A percentile compares a stretch with the other conserved stretches of the same genome.
Conservation (phyloP, 2,888 invertebrate genomes). For the Pollenia griseotomentosa region DNA sequence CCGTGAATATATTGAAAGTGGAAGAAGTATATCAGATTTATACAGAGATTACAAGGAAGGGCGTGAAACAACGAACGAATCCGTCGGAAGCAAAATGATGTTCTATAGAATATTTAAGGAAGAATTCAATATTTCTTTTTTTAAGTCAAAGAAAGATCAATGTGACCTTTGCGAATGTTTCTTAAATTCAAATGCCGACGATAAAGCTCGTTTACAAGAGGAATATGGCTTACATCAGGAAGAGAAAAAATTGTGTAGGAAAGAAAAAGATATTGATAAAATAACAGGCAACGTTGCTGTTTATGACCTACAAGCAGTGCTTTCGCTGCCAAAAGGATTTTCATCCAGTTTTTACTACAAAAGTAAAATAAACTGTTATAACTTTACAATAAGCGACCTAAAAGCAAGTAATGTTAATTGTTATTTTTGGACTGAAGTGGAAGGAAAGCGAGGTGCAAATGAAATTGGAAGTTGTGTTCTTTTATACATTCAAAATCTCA, state of each 20-base stretch:
- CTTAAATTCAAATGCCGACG: constrained; percentile 56
- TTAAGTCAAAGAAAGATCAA: constrained; percentile 74
- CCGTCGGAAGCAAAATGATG: constrained; percentile 44
- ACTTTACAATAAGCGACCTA: constrained; percentile 77
- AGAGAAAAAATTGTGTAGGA: constrained; percentile 42
- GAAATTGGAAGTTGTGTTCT: constrained; percentile 75
- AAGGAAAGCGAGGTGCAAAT: constrained; percentile 76
- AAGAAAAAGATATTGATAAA: constrained; percentile 61
- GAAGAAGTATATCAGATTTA: constrained; percentile 72
- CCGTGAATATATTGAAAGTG: constrained; percentile 72
- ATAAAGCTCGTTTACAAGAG: constrained; percentile 35
- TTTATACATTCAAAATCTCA: constrained; percentile 65
- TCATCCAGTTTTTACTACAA: constrained; percentile 65
- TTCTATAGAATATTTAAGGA: no score
- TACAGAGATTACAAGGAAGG: constrained; percentile 71
- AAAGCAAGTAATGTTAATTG: constrained; percentile 71
- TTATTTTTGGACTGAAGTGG: constrained; percentile 73
- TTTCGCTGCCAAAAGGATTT: constrained; percentile 61
- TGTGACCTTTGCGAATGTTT: constrained; percentile 66
- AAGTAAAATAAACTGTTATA: constrained; percentile 51
- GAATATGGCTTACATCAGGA: constrained; percentile 40
- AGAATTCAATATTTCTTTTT: constrained; percentile 60
- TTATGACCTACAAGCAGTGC: constrained; percentile 66
- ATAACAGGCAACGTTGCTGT: constrained; percentile 59
- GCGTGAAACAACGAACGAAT: constrained; percentile 64